Base-by-base conservation (phyloP, 1,140 invertebrate species). In the Pinna nobilis region DNA sequence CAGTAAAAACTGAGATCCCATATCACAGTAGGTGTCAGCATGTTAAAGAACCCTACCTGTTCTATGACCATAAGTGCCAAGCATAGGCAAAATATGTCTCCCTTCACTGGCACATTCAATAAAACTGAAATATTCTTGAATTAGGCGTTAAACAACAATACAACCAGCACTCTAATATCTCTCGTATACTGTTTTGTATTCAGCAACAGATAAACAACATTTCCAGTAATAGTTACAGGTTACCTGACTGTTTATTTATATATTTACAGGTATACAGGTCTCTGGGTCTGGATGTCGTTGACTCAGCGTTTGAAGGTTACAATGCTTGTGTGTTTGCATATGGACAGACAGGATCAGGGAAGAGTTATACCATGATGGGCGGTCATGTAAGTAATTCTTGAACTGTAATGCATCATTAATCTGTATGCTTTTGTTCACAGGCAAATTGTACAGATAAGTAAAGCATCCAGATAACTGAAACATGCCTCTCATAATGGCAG, bases 271-370 rank as follows among this genome's bases (percentile, higher is more conserved):
- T 95, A 64, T 97, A 96, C 90, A 91, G 93, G 51, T 94, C 96
- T 91, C 91, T 97, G 63, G 96, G 96, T 63, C 93, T 93, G 83
- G 95, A 97, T 90, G 95, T 97, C 39, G 93, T 97, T 1, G 64
- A 79, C 23, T 81, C 84, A 6, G 94, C 95, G 1, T 89, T 97
- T 44, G 96, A 98, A 89, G 97, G 97, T 0, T 98, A 97, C 85
- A 97, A 98, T 90, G 95, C 97, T 1, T 98, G 96, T 88, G 95
- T 98, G 35, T 98, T 98, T 92, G 97, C 97, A 5, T 98, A 98
- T 90, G 97, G 97, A 0, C 97, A 98, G 90, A 98, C 96, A 15
- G 96, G 96, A 44, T 96, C 95, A 80, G 97, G 97, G 0, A 98
- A 98, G 91, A 98, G 96, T 3, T 91, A 90, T 74, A 92, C 92